Base-by-base conservation (phyloP, 1,140 invertebrate genomes). In the Platyscapa corneri region DNA sequence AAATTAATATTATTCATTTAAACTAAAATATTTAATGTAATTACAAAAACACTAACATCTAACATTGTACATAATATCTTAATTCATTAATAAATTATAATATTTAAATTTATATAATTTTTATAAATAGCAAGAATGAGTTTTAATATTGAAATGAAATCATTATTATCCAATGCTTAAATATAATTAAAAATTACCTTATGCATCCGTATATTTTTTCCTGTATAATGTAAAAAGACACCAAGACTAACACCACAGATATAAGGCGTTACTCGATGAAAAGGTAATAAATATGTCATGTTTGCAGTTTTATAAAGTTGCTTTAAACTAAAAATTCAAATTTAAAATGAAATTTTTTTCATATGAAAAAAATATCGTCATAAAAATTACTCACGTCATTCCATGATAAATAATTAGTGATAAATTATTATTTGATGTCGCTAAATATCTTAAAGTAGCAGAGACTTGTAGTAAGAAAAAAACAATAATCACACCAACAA, bases 261-360 rank as follows among this genome's bases (percentile, higher is more conserved):
- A 88, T 96, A 96, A 3, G 95, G 94, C 3, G 95, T 95, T 7
- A 94, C 94, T 86, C 96, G 94, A 87, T 96, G 95, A 16, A 95
- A 89, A 3, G 95, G 91, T 67, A 95, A 93, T 20, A 92, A 90
- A 86, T 96, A 96, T 53, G 94, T 95, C 82, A 96, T 90, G 88
- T 95, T 95, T 30, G 95, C 95, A 39, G 95, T 95, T 87, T 95
- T 94, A 87, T 96, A 96, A 84, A 96, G 94, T 87, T 96, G 95
- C 89, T 94, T 95, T 64, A 95, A 89, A 84, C 96, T 96, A 90
- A 49, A 93, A 92, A 77, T 87, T n/a, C 34, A 3, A 64, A 49
- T 37, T 80, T 39, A 87, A 27, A 74, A 49, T 82, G 23, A n/a
- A 82, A 60, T 53, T 56, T 84, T 32, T 3, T 30, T n/a, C n/a